These are phyloP conservation scores for Phengaris arion DNA, from an alignment of 2,888 invertebrate genomes.

Conservation along the genomic window DNA sequence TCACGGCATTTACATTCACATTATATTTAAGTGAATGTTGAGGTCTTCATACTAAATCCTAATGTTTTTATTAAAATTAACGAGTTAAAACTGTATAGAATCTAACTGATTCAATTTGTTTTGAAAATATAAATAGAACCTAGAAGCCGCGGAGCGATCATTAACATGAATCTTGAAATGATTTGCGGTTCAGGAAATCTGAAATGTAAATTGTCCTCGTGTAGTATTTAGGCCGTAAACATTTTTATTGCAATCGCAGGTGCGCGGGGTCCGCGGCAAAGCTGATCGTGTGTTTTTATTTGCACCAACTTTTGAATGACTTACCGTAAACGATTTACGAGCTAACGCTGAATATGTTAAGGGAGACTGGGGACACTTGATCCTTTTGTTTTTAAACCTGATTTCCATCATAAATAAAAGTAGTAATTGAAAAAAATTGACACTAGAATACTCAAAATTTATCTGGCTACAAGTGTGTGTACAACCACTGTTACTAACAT, in stretches of 20 bases:
- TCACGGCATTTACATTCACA: too few species aligned
- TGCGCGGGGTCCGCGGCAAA: slow-evolving; percentile 59
- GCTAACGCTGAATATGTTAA: not conserved
- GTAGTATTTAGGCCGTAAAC: slow-evolving; percentile 61
- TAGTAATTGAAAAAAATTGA: too few species aligned
- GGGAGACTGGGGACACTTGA: too few species aligned
- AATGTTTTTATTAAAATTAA: not conserved
- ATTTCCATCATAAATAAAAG: too few species aligned
- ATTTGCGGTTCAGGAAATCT: slow-evolving; percentile 47
- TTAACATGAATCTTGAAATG: slow-evolving; percentile 39
- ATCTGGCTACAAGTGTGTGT: too few species aligned
- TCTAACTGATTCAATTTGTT: not conserved
- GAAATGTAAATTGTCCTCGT: slow-evolving; percentile 49
- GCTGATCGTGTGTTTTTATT: slow-evolving; percentile 57
- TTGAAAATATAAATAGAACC: slow-evolving; percentile 25
- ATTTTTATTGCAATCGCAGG: slow-evolving; percentile 67
- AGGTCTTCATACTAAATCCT: not conserved
- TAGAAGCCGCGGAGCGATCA: slow-evolving; percentile 23
- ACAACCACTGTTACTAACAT: too few species aligned
- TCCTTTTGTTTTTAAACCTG: too few species aligned
- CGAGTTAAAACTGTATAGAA: not conserved
- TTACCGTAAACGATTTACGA: slow-evolving; percentile 30
- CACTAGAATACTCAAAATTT: too few species aligned
- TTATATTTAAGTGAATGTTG: too few species aligned
- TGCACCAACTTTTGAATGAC: slow-evolving; percentile 41